Evolutionary conservation across 2,888 invertebrate genomes (phyloP), one percentile per base, ranked within the genome.

Genomic region (Stenodera caucasica): DNA sequence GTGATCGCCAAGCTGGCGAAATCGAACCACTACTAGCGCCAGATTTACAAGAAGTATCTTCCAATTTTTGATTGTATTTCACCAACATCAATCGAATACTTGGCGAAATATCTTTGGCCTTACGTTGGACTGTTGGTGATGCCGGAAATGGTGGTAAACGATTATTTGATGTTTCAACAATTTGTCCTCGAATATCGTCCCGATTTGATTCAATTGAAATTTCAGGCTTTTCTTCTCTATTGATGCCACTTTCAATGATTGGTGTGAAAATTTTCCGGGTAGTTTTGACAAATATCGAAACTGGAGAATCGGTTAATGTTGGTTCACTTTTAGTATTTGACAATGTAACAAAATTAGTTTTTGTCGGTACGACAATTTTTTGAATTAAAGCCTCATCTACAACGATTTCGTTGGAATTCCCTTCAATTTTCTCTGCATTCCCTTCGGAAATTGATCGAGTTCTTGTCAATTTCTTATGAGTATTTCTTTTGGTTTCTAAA

Each of bases 181-280:
- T n/a, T n/a, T n/a, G n/a, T n/a, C n/a, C n/a, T n/a, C n/a, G n/a
- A n/a, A n/a, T n/a, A n/a, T n/a, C n/a, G n/a, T n/a, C n/a, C n/a
- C n/a, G n/a, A n/a, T n/a, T 55, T 58, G 33, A 45, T 51, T 12
- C 2, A 18, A 23, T 23, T 11, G 52, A 9, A n/a, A 30, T 60
- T 55, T 51, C 45, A 14, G 37, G 0, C 0, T 37, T 40, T 23
- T 21, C 50, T 15, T 61, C 53, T 50, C 11, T 52, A 49, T 53
- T 60, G 68, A 56, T 61, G 57, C 65, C 64, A 57, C 65, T 71
- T 70, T 72, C 75, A 49, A 69, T 73, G 30, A 78, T 60, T 0
- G 91, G 89, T 0, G 90, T 90, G 66, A 92, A 92, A 68, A 92
- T 86, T 81, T 90, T 91, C 57, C 91, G 84, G 45, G 90, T 91